A percentile compares a stretch with the other conserved stretches of the same genome.
Conservation (phyloP, 2,113 vertebrate species). For the Takifugu flavidus region DNA sequence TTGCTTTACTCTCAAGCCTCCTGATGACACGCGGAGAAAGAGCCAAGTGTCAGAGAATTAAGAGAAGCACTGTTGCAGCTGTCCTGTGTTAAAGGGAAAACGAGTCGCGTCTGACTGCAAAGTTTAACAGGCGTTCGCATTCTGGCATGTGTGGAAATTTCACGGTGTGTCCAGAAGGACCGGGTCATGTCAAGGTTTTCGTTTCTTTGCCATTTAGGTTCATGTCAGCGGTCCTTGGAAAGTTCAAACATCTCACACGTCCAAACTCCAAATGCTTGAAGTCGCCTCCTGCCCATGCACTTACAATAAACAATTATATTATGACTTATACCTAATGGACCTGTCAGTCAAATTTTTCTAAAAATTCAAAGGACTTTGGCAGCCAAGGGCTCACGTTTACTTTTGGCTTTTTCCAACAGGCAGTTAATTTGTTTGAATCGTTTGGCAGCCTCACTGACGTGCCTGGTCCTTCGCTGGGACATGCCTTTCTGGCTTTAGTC, state of each 20-base stretch:
- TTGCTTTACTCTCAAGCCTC: too few species aligned
- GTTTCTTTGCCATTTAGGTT: constrained; percentile 6
- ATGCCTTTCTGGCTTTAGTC: constrained; percentile 17
- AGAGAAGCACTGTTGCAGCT: constrained; percentile 18
- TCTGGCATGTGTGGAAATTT: constrained; percentile 22
- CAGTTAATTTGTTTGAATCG: constrained; percentile 14
- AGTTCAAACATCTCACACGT: constrained; percentile 9
- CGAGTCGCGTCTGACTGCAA: constrained; percentile 20
- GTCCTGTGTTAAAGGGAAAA: constrained; percentile 23
- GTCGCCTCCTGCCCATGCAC: neutral
- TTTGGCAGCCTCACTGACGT: constrained; percentile 11
- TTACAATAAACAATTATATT: neutral
- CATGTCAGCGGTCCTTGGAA: neutral
- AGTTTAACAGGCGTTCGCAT: constrained; percentile 20
- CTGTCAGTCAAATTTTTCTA: constrained; percentile 1
- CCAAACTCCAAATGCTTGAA: neutral
- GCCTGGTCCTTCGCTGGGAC: neutral
- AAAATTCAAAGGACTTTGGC: constrained; percentile 18
- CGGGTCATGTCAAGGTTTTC: constrained; percentile 5
- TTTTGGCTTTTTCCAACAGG: neutral
- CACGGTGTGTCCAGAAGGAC: neutral
- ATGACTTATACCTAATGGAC: too few species aligned
- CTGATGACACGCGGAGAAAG: neutral
- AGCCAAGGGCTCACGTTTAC: constrained; percentile 3
- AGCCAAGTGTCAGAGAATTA: constrained; percentile 2